Evolutionary conservation across 2,888 invertebrate species (phyloP), one percentile per base, ranked within the genome.

Genomic region (Diogma glabrata): DNA sequence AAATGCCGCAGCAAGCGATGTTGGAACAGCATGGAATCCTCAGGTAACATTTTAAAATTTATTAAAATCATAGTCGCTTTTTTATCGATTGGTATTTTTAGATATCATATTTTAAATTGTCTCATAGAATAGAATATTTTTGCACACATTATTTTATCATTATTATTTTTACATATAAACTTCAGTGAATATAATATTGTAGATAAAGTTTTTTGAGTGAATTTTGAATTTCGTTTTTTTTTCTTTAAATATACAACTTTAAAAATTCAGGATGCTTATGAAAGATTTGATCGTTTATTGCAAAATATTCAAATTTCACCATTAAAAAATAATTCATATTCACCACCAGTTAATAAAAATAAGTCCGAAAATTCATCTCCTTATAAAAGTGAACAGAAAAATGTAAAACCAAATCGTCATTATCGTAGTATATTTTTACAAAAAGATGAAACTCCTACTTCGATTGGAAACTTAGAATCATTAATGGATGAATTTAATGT

Each of bases 301-400:
- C 54, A 55, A 47, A 57, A 52, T 33, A 55, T 57, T 12, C 54
- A 54, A 38, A 47, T 57, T 46, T 57, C 55, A 12, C 55, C 56
- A 28, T 19, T 26, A 26, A 47, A 24, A 47, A 47, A 47, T 17
- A 24, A 24, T 12, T 17, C 26, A 10, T 47, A 28, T 47, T 47
- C 28, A 28, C 47, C 24, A 19, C 19, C 19, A 26, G 28, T 24
- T 17, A 47, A 28, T 17, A 47, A 28, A 26, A 28, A 28, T 47
- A n/a, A 30, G 9, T n/a, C 4, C n/a, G 30, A 30, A 5, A n/a
- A n/a, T 14, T 26, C 47, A 28, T 26, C n/a, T 30, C 22, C 8
- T 14, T 4, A 14, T 4, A 36, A 14, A 36, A 36, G 16, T 14
- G 16, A 36, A 8, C 8, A 4, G 17, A 33, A 22, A 33, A 19